Base-by-base conservation (phyloP, 2,113 vertebrate species). In the Corythornis madagascariensis region DNA sequence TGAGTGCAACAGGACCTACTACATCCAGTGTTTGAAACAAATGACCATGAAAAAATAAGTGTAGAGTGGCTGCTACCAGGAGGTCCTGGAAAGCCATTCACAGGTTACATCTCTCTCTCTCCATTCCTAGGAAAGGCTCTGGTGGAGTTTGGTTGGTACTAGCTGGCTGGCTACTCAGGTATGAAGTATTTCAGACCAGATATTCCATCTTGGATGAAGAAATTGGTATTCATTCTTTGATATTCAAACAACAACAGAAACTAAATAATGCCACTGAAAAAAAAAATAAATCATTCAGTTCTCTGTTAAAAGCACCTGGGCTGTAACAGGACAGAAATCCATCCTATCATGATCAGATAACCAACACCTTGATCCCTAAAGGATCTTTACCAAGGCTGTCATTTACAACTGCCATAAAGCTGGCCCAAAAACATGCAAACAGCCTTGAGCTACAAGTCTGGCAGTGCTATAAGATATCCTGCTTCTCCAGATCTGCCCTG, bases 341-440 rank as follows among this genome's bases (percentile, higher is more conserved):
- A 64, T 85, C 13, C 25, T 56, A 16, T 55, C 42, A 38, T 10
- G 24, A 76, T 87, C 50, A 79, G 71, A 70, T 66, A 89, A 80
- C 71, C 40, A 57, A 6, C 20, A 69, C 47, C 65, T 86, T 90
- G 76, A 78, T 78, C 55, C 24, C 53, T 92, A 22, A 87, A 73
- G 35, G 53, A 35, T 53, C 55, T 73, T 89, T 61, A 72, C 29
- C 63, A 76, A 87, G 55, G 55, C 8, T 92, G 48, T 81, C 8
- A 83, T 88, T 95, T 93, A 83, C 57, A 81, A 10, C 56, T 45
- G 43, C 64, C 45, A 35, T 86, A 91, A 95, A 95, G 69, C 69
- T 67, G 69, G 74, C 76, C 88, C 69, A 59, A 95, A 95, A 80
- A 12, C 47, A 24, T 13, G 59, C 59, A 89, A 60, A 55, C 42